Conservation (phyloP, 2,113 vertebrate species). For the Mohoua ochrocephala region DNA sequence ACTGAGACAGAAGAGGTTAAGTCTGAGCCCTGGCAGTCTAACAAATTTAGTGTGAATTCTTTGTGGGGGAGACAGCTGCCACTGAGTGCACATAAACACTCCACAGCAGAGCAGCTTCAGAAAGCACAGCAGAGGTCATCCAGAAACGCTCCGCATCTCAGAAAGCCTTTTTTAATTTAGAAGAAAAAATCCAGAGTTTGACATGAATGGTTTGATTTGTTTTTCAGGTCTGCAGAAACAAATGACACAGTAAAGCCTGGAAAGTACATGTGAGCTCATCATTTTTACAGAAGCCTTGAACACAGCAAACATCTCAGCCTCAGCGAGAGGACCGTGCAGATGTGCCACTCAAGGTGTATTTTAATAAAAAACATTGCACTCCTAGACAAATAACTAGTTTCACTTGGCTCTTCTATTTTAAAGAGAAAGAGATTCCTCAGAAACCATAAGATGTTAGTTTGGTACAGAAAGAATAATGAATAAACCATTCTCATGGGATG, state of each 20-base stretch:
- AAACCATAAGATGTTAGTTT: neutral
- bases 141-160: neutral
- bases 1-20: neutral
- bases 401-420: neutral
- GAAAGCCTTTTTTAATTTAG: slow-evolving; percentile 20
- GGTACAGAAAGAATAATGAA: neutral
- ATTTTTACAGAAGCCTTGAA: neutral
- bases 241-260: neutral
- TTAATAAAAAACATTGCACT: neutral
- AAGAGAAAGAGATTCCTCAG: neutral
- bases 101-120: neutral
- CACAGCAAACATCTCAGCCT: neutral
- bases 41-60: neutral
- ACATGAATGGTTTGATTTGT: neutral
- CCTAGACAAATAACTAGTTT: neutral
- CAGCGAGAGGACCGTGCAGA: neutral
- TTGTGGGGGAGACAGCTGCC: neutral
- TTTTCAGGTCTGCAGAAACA: neutral
- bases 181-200: neutral
- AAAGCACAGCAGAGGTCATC: slow-evolving; percentile 1
- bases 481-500: neutral
- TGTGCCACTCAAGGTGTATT: neutral
- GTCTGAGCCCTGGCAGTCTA: neutral
- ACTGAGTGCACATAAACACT: neutral
- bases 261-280: neutral